These are phyloP conservation scores for Aldrovandia affinis DNA, from an alignment of 2,797 vertebrate genomes.

Conservation along the genomic window DNA sequence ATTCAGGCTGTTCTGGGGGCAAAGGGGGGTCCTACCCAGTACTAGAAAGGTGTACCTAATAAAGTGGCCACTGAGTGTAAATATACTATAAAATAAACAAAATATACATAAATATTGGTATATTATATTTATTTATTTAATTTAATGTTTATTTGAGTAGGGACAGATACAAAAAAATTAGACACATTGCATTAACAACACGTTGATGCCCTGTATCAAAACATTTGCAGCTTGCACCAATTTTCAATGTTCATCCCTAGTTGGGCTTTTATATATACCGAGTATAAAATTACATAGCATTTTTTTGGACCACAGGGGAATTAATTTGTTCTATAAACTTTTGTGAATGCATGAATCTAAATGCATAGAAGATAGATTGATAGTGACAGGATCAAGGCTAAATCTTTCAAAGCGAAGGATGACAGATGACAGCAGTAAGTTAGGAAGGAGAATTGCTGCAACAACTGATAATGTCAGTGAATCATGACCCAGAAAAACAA, in stretches of 20 bases:
- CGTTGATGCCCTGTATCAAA: too few relatives aligned
- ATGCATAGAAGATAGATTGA: not conserved
- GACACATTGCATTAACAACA: too few relatives aligned
- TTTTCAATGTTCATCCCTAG: too few relatives aligned
- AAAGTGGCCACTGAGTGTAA: too few relatives aligned
- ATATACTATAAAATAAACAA: not conserved
- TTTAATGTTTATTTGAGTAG: too few relatives aligned
- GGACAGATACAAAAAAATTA: too few relatives aligned
- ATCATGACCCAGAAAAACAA: not conserved
- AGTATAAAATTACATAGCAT: not conserved
- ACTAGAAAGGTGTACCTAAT: too few relatives aligned
- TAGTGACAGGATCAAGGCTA: not conserved
- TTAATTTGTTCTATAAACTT: not conserved
- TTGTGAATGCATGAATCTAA: not conserved
- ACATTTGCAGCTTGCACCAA: too few relatives aligned
- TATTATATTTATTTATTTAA: not conserved
- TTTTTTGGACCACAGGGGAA: not conserved
- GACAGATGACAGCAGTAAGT: not conserved
- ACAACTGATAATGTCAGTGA: not conserved
- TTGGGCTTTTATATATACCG: not conserved
- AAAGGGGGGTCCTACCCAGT: too few relatives aligned
- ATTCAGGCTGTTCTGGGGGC: too few relatives aligned
- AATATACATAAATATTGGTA: not conserved
- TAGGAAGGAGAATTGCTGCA: not conserved
- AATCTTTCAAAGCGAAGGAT: not conserved